Percentiles rank a stretch among this genome's conserved stretches.
Conservation (phyloP, 2,888 invertebrate species). For the Thymelicus lineola region DNA sequence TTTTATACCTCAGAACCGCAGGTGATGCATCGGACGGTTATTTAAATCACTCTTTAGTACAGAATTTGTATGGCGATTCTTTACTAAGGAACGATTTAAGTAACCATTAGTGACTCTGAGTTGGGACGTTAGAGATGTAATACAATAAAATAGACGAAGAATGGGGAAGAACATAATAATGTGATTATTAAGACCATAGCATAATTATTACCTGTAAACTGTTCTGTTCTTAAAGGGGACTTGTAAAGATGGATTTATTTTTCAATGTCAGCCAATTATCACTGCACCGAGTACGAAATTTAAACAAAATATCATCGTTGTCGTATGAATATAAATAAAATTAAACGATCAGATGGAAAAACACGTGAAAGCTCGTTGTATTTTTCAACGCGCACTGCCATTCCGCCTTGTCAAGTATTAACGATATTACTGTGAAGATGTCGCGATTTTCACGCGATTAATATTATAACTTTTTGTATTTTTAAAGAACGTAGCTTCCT, state of each 20-base stretch:
- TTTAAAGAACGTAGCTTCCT: neutral
- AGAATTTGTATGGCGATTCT: too few species aligned
- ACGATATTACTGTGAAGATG: slow-evolving; percentile 19
- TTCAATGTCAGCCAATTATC: slow-evolving; percentile 7
- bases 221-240: too few species aligned
- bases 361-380: slow-evolving; percentile 23
- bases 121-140: too few species aligned
- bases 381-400: slow-evolving; percentile 24
- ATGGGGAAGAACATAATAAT: too few species aligned
- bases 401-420: slow-evolving; percentile 28
- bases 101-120: too few species aligned
- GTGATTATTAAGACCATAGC: too few species aligned
- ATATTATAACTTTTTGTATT: slow-evolving; percentile 10
- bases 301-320: slow-evolving; percentile 4
- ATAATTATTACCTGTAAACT: too few species aligned
- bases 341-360: slow-evolving; percentile 25
- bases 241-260: neutral
- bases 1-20: too few species aligned
- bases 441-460: slow-evolving; percentile 10
- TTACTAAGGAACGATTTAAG: too few species aligned
- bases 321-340: slow-evolving; percentile 24
- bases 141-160: too few species aligned
- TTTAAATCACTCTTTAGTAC: too few species aligned
- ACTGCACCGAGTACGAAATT: slow-evolving; percentile 3
- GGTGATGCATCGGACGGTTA: too few species aligned